phyloP scores from a whole-genome alignment of 2,113 vertebrate genomes.

The Amphiprion ocellaris region DNA sequence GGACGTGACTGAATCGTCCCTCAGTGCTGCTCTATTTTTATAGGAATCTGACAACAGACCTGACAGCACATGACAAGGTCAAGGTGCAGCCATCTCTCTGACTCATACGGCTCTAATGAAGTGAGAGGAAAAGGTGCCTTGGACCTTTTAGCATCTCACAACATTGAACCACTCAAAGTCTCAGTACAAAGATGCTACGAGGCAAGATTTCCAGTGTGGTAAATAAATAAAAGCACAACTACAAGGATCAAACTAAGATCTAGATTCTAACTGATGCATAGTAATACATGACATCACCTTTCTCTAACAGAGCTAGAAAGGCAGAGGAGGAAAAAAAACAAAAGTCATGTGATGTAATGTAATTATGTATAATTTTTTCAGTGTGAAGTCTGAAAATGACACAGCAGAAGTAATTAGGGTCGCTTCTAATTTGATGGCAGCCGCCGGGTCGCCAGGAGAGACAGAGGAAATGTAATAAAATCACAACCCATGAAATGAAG shows the following conservation, averaged over 20 bases:
- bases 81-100: slow-evolving; percentile 52
- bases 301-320: background rate
- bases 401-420: slow-evolving; percentile 66
- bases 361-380: slow-evolving; percentile 27
- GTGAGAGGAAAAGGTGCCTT: slow-evolving; percentile 12
- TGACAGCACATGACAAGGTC: slow-evolving; percentile 61
- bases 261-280: background rate
- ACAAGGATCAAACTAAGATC: too few species aligned
- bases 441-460: slow-evolving; percentile 17
- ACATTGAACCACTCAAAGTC: slow-evolving; percentile 1
- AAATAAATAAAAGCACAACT: background rate
- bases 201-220: background rate
- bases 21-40: slow-evolving; percentile 62
- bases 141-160: background rate
- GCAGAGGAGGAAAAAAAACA: background rate
- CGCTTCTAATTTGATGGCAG: slow-evolving; percentile 52
- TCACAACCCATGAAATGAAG: slow-evolving; percentile 74
- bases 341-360: background rate
- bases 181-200: background rate
- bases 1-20: background rate
- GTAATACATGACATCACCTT: background rate
- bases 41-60: slow-evolving; percentile 53
- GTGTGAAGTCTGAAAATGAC: slow-evolving; percentile 53
- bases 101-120: slow-evolving; percentile 65
- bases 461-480: slow-evolving; percentile 68